A percentile compares a stretch with the other conserved stretches of the same genome.
Evolutionary conservation across 2,888 invertebrate genomes (phyloP).

Genomic region (Drosophila suboccidentalis): DNA sequence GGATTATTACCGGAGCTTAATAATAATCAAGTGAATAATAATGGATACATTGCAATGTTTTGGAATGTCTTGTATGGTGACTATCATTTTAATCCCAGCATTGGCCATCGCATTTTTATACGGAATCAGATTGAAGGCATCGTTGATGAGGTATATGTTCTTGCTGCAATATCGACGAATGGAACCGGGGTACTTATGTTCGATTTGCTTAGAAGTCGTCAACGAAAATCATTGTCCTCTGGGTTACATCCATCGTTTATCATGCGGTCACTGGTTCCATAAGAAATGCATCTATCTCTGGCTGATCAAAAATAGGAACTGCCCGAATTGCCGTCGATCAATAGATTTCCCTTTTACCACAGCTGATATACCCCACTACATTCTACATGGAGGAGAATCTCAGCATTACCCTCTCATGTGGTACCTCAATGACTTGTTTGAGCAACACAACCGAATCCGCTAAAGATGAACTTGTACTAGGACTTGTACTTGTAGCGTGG

Average conservation of each 20-base stretch:
- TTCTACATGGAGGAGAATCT: not conserved
- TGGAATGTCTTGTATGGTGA: not conserved
- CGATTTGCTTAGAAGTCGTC: slow-evolving; percentile 17
- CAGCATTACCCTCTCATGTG: not conserved
- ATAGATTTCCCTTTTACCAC: not conserved
- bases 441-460: not conserved
- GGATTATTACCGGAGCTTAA: not conserved
- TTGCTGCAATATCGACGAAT: not conserved
- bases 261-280: slow-evolving; percentile 30
- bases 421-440: not conserved
- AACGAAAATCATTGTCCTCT: not conserved
- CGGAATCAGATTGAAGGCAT: not conserved
- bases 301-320: slow-evolving; percentile 1
- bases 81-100: not conserved
- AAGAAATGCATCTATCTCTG: slow-evolving; percentile 13
- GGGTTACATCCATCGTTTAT: not conserved
- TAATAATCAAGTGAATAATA: not conserved
- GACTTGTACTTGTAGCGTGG: not conserved
- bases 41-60: not conserved
- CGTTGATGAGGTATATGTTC: not conserved
- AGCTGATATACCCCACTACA: not conserved
- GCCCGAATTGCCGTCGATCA: slow-evolving; percentile 25
- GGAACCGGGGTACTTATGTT: slow-evolving; percentile 2
- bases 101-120: not conserved
- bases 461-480: not conserved